Evolutionary conservation across 2,113 vertebrate genomes (phyloP), one percentile per base, ranked within the genome.

Genomic region (Paralichthys olivaceus): DNA sequence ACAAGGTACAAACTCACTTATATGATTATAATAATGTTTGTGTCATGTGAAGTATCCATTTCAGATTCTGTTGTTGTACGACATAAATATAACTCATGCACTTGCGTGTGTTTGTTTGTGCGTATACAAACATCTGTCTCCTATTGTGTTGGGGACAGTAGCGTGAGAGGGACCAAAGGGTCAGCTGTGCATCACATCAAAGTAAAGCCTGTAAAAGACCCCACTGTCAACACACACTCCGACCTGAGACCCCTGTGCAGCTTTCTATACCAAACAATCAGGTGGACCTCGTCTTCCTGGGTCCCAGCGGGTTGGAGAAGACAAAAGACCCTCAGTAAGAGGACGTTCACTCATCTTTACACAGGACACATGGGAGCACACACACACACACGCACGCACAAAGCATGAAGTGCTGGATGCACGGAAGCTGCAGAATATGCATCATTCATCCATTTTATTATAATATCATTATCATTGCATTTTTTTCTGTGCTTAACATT

Each of bases 111-210:
- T 75, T 17, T 69, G 45, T 47, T 3, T 78, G 63, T 69, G 66
- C 32, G 62, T 65, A 32, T 53, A 76, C 73, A 79, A 78, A 86
- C 80, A 81, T 68, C 49, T 81, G 32, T 70, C 58, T 77, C 25
- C 89, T 57, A 91, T 91, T 91, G 91, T 92, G 40, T 80, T 75
- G 57, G 47, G 40, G 68, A 85, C 75, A 79, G 80, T 84, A 45
- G 82, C 77, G 72, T 90, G 87, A 84, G 84, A 85, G 86, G 55
- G 56, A 77, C 79, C 76, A 79, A 43, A 80, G 54, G 79, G 77
- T 90, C 86, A 87, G 84, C 84, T 79, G 79, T 57, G 29, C 70
- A 85, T 84, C 78, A 88, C 85, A 87, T 91, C 85, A 90, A 92
- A 92, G 77, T n/a, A n/a, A n/a, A n/a, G 25, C 72, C 63, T 71